Base-by-base conservation (phyloP, 2,113 vertebrate genomes). In the Hemiprocne comata region DNA sequence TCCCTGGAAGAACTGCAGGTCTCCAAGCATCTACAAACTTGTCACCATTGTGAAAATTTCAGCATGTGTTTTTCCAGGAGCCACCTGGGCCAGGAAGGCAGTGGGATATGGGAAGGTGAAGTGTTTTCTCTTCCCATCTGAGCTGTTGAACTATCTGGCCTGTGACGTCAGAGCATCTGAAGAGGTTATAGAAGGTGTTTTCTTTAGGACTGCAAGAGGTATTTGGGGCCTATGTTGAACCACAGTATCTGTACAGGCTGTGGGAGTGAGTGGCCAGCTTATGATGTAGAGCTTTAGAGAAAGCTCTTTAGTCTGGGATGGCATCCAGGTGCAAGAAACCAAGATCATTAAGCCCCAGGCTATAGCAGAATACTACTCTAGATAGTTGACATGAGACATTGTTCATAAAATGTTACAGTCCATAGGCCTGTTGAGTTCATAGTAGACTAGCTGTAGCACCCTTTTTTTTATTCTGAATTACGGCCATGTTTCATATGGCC, bases 221-320 rank as follows among this genome's bases (percentile, higher is more conserved):
- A 17, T 83, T 42, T 67, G 36, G 36, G 28, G 7, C 7, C 11
- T 9, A 1, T 13, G 23, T 16, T 38, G 10, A 91, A 28, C 3
- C 3, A 28, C 6, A 18, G 25, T 1, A 8, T 7, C 25, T 10
- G 4, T 48, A 20, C 0, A 1, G 5, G 2, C 3, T 71, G 11
- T 13, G n/a, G 16, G 34, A 76, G 2, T 42, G 23, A 61, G 34
- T 46, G 6, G 4, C 6, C 33, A 42, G 8, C 14, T 54, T 65
- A 8, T 20, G 13, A 64, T 9, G 17, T 6, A 42, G 14, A 78
- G 5, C 7, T 92, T 65, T 29, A 55, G 34, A 57, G 17, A 57
- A 83, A 76, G 23, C 6, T 8, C 38, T 28, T 54, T 60, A 24
- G 5, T 51, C 17, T 67, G 25, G 31, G 3, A 11, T 46, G 19